Conservation (phyloP, 2,113 vertebrate genomes). For the Cryptotis parvus region DNA sequence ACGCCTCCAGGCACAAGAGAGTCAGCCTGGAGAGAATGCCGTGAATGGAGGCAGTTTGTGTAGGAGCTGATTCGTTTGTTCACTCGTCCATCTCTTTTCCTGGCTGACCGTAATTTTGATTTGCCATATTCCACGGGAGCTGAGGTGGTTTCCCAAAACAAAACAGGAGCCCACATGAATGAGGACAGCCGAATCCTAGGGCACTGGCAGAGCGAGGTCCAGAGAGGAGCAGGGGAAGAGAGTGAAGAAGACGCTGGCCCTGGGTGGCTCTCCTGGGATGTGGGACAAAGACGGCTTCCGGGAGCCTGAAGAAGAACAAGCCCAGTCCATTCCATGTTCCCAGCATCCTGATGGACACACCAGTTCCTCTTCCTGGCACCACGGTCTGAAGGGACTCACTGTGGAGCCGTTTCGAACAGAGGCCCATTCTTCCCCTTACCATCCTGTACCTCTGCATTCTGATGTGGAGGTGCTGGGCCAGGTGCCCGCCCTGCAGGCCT, state of each 20-base stretch:
- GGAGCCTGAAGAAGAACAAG: neutral
- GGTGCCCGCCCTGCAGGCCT: neutral
- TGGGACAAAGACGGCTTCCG: neutral
- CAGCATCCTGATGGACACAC: neutral
- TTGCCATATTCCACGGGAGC: conserved; percentile 2
- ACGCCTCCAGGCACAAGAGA: neutral
- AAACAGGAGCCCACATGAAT: neutral
- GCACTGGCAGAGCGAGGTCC: neutral
- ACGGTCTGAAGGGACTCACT: conserved; percentile 8
- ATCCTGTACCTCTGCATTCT: neutral
- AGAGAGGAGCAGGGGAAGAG: neutral
- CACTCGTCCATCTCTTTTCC: neutral
- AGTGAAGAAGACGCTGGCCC: neutral
- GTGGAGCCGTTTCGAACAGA: neutral
- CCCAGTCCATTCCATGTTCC: neutral
- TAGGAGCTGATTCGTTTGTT: neutral
- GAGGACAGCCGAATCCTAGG: neutral
- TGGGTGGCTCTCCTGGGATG: neutral
- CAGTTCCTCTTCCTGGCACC: conserved; percentile 8
- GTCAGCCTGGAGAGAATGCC: neutral
- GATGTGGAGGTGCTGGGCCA: neutral
- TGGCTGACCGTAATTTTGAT: neutral
- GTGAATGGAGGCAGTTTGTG: neutral
- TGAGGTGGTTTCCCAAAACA: neutral
- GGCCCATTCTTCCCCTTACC: neutral